phyloP scores from a whole-genome alignment of 2,113 vertebrate genomes.

The Ariopsis seemanni region DNA sequence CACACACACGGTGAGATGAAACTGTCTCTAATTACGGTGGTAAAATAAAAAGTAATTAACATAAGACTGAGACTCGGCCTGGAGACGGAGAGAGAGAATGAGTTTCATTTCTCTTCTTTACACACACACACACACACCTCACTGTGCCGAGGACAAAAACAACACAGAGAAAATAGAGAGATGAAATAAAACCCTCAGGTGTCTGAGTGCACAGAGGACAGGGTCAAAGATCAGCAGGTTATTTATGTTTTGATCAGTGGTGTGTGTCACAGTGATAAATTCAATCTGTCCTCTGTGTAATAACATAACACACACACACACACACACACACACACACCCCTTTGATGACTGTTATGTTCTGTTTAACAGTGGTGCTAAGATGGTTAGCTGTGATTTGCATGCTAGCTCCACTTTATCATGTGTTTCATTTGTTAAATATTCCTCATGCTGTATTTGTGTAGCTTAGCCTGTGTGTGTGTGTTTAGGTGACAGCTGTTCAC shows the following conservation, averaged over 20 bases:
- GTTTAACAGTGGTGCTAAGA: background rate
- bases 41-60: background rate
- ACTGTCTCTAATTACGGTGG: background rate
- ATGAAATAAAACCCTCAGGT: background rate
- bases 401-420: no score
- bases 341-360: background rate
- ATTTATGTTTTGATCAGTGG: background rate
- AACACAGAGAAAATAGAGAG: background rate
- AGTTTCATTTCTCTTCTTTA: no score
- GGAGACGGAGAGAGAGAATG: no score
- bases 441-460: no score
- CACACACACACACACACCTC: slow-evolving; percentile 12
- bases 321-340: no score
- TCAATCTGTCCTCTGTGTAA: slow-evolving; percentile 23
- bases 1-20: background rate
- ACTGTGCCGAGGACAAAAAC: slow-evolving; percentile 8
- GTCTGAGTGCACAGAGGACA: background rate
- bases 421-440: no score
- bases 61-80: background rate
- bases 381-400: background rate
- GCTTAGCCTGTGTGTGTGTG: no score
- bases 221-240: background rate
- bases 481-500: no score
- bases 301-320: background rate
- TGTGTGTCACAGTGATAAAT: slow-evolving; percentile 17